These are phyloP conservation scores for Pemphredon lugubris DNA, from an alignment of 2,888 invertebrate species.

Conservation along the genomic window DNA sequence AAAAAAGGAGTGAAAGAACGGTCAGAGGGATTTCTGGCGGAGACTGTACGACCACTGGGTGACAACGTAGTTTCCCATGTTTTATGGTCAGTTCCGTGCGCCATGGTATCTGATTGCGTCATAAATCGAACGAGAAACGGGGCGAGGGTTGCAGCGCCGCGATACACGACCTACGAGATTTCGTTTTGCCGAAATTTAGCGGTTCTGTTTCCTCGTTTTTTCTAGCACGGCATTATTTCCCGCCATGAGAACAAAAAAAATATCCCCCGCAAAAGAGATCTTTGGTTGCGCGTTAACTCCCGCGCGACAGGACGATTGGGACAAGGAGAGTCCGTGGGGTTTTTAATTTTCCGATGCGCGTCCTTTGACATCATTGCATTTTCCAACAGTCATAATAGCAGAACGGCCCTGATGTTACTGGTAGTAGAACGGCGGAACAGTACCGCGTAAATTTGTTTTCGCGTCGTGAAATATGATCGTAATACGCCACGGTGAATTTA, in stretches of 20 bases:
- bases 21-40: constrained; percentile 53
- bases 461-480: too few relatives aligned
- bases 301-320: too few relatives aligned
- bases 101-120: constrained; percentile 78
- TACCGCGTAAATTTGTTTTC: too few relatives aligned
- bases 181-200: constrained; percentile 70
- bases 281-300: too few relatives aligned
- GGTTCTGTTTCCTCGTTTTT: constrained; percentile 49
- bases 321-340: too few relatives aligned
- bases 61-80: constrained; percentile 77
- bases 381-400: too few relatives aligned
- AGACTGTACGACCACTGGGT: constrained; percentile 70
- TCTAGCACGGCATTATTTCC: constrained; percentile 20
- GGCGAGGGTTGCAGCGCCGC: constrained; percentile 60
- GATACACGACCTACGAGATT: constrained; percentile 69
- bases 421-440: too few relatives aligned
- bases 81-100: constrained; percentile 77
- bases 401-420: too few relatives aligned
- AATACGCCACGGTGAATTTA: too few relatives aligned
- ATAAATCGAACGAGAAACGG: constrained; percentile 74
- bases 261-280: too few relatives aligned
- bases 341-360: too few relatives aligned
- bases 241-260: constrained; percentile 19
- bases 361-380: too few relatives aligned
- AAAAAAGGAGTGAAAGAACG: constrained; percentile 30